phyloP scores from a whole-genome alignment of 2,888 invertebrate species.

The Keiferia lycopersicella region DNA sequence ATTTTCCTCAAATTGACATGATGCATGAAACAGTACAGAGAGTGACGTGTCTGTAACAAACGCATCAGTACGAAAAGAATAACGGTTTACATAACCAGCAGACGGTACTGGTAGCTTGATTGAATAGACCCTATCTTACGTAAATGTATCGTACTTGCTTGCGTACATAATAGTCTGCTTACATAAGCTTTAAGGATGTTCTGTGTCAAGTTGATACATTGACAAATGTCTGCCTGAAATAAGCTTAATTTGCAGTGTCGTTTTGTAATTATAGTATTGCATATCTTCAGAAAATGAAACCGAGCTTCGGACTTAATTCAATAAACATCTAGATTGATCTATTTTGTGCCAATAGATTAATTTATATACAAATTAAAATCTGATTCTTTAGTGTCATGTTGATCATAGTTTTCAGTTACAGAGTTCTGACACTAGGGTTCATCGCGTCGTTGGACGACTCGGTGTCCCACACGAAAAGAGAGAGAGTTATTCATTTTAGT shows the following conservation, averaged over 20 bases:
- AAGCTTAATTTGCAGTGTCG: not conserved
- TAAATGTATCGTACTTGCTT: conserved; percentile 67
- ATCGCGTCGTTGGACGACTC: too few species aligned
- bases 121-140: conserved; percentile 73
- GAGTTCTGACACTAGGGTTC: too few species aligned
- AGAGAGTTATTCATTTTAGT: too few species aligned
- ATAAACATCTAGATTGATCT: too few species aligned
- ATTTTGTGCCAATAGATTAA: too few species aligned
- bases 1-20: conserved; percentile 52
- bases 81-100: conserved; percentile 63
- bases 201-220: conserved; percentile 30
- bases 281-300: too few species aligned
- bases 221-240: conserved; percentile 19
- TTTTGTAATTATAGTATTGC: too few species aligned
- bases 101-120: conserved; percentile 62
- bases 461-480: too few species aligned
- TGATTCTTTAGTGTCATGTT: too few species aligned
- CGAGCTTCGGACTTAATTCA: too few species aligned
- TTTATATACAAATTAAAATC: too few species aligned
- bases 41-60: conserved; percentile 40
- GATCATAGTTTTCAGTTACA: too few species aligned
- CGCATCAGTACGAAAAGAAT: conserved; percentile 41
- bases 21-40: conserved; percentile 41
- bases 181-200: conserved; percentile 55
- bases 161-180: conserved; percentile 55